Evolutionary conservation across 2,888 invertebrate genomes (phyloP).

Genomic region (Caenorhabditis sp.): DNA sequence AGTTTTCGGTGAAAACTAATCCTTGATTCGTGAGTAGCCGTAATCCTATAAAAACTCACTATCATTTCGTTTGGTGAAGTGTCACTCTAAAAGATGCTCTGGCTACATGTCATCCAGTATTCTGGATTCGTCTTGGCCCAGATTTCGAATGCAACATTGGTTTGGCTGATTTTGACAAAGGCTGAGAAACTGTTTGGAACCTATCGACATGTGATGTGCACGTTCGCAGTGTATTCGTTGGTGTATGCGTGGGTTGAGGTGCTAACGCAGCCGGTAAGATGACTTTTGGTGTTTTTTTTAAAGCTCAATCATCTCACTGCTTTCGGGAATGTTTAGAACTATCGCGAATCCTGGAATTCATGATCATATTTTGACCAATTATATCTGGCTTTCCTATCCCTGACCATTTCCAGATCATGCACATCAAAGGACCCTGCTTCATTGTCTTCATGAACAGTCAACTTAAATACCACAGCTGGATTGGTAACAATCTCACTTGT

Average conservation of each 20-base stretch:
- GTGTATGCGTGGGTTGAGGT: slow-evolving; percentile 52
- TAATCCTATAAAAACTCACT: slow-evolving; percentile 1
- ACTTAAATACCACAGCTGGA: slow-evolving; percentile 43
- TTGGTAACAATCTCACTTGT: slow-evolving; percentile 42
- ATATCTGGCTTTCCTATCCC: background rate
- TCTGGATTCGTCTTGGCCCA: slow-evolving; percentile 35
- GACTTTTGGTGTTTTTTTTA: too few species aligned
- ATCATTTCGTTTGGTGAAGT: background rate
- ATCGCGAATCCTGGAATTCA: too few species aligned
- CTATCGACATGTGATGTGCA: slow-evolving; percentile 49
- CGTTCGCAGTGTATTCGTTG: slow-evolving; percentile 46
- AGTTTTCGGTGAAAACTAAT: background rate
- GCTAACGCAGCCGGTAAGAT: slow-evolving; percentile 35
- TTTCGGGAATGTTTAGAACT: too few species aligned
- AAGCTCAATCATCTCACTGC: too few species aligned
- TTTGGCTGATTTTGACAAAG: slow-evolving; percentile 41
- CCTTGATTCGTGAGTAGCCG: background rate
- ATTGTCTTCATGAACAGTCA: slow-evolving; percentile 52
- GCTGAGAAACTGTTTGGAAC: slow-evolving; percentile 48
- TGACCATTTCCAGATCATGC: slow-evolving; percentile 39
- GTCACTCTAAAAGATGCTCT: slow-evolving; percentile 29
- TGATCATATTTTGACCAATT: too few species aligned
- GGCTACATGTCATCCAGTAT: slow-evolving; percentile 51
- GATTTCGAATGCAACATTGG: slow-evolving; percentile 27
- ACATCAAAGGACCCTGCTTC: slow-evolving; percentile 51